Conservation (phyloP, 2,113 vertebrate genomes). For the Cottus gobio region DNA sequence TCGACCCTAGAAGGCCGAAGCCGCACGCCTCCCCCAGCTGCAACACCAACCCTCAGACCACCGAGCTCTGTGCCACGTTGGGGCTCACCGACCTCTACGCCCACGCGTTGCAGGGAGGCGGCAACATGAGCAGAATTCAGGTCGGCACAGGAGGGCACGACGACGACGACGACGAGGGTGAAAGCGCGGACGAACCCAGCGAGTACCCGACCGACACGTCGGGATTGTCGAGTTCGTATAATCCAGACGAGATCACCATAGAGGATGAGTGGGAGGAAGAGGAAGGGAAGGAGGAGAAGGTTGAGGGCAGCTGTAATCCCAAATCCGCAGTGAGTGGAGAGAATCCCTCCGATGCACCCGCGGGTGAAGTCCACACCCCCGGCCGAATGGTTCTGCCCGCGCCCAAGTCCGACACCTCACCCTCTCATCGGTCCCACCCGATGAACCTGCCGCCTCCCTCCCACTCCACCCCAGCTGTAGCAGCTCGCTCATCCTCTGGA, state of each 20-base stretch:
- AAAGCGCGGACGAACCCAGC: slow-evolving; percentile 89
- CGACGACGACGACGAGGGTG: slow-evolving; percentile 73
- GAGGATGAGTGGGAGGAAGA: slow-evolving; percentile 91
- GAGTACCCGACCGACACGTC: slow-evolving; percentile 93
- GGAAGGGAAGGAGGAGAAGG: slow-evolving; percentile 68
- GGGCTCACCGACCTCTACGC: slow-evolving; percentile 92
- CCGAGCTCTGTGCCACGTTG: slow-evolving; percentile 92
- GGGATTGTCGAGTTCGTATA: slow-evolving; percentile 87
- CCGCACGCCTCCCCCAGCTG: slow-evolving; percentile 80
- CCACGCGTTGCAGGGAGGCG: slow-evolving; percentile 79
- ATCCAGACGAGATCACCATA: slow-evolving; percentile 96
- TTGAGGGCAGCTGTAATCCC: neutral
- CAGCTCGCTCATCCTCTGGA: slow-evolving; percentile 69
- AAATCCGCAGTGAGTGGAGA: slow-evolving; percentile 53
- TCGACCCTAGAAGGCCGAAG: slow-evolving; percentile 87
- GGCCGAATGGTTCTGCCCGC: slow-evolving; percentile 77
- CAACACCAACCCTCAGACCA: slow-evolving; percentile 93
- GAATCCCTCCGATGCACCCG: neutral
- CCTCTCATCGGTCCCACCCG: slow-evolving; percentile 60
- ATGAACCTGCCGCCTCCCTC: slow-evolving; percentile 73
- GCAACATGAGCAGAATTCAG: slow-evolving; percentile 48
- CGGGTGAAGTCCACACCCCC: slow-evolving; percentile 65
- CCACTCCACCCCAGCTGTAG: slow-evolving; percentile 77
- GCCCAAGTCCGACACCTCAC: slow-evolving; percentile 74
- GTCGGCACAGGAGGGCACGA: slow-evolving; percentile 70